phyloP scores from a whole-genome alignment of 2,797 vertebrate species.

The Heteromormyrus szaboi region DNA sequence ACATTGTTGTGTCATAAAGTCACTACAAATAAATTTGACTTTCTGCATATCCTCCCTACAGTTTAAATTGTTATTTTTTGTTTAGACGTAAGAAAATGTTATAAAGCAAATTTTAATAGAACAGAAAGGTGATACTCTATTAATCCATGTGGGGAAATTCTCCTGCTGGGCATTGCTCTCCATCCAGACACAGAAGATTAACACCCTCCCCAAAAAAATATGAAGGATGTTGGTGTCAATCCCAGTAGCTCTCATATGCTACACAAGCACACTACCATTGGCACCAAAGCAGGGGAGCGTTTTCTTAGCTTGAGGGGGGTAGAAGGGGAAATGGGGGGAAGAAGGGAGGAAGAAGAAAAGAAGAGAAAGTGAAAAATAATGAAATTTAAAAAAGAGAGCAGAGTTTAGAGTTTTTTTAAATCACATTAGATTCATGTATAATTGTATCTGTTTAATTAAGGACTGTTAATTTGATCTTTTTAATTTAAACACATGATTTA shows the following conservation, averaged over 20 bases:
- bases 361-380: neutral
- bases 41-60: neutral
- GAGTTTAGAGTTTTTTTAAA: neutral
- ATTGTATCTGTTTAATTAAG: neutral
- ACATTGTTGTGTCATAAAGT: neutral
- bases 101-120: neutral
- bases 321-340: neutral
- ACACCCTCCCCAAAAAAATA: neutral
- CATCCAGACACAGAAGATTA: neutral
- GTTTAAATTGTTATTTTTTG: neutral
- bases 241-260: neutral
- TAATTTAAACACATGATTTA: neutral
- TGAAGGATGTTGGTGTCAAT: neutral
- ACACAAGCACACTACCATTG: neutral
- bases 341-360: neutral
- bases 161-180: neutral
- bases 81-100: neutral
- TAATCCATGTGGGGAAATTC: neutral
- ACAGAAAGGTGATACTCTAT: neutral
- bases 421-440: neutral
- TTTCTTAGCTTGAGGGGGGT: neutral
- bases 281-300: neutral
- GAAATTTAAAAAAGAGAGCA: neutral
- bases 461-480: neutral
- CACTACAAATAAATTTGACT: neutral